Percentiles rank a stretch among this genome's conserved stretches.
Evolutionary conservation across 2,113 vertebrate genomes (phyloP).

Genomic region (Hystrix cristata): DNA sequence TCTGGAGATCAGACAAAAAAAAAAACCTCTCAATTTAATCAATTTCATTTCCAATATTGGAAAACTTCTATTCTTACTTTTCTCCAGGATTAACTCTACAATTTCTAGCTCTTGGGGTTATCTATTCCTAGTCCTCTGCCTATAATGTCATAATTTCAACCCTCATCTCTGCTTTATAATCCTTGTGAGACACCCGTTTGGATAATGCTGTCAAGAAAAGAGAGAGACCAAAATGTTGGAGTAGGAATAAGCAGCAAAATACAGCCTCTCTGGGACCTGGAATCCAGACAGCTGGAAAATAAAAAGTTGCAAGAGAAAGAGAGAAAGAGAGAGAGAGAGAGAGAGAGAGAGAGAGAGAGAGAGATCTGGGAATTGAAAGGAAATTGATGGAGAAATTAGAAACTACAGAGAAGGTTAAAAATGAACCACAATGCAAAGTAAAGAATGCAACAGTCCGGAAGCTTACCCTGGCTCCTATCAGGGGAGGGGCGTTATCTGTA

Average conservation of each 20-base stretch:
- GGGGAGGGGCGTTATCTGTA: neutral
- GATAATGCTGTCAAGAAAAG: neutral
- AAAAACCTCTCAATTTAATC: neutral
- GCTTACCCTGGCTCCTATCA: neutral
- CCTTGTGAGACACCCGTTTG: neutral
- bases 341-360: neutral
- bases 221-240: neutral
- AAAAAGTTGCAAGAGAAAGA: neutral
- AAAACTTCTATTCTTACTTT: rapidly evolving
- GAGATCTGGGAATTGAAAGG: neutral
- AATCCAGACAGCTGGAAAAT: neutral
- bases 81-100: neutral
- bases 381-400: neutral
- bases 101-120: neutral
- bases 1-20: neutral
- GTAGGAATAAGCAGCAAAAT: neutral
- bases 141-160: neutral
- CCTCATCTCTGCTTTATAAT: neutral
- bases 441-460: neutral
- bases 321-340: neutral
- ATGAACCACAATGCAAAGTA: neutral
- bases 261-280: neutral
- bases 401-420: neutral
- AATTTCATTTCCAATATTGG: neutral
- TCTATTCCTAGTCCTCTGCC: neutral